Percentiles rank a stretch among this genome's conserved stretches.
Conservation (phyloP, 2,113 vertebrate species). For the Lophura nycthemera region DNA sequence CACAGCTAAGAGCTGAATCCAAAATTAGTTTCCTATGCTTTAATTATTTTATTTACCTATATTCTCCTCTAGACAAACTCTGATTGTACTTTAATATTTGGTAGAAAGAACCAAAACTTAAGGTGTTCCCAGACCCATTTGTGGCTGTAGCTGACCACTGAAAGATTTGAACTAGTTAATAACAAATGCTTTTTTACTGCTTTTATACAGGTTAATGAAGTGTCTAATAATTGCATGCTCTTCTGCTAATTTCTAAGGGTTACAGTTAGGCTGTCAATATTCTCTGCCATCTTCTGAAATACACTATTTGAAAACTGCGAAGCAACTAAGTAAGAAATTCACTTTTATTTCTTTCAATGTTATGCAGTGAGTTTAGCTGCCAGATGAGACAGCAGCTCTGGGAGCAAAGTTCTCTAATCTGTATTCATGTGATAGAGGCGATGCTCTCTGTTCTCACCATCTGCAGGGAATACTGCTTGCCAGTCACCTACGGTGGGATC, state of each 20-base stretch:
- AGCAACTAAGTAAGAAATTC: background rate
- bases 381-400: background rate
- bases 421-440: background rate
- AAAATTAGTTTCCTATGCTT: background rate
- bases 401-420: background rate
- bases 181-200: background rate
- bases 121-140: background rate
- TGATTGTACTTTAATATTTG: background rate
- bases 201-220: background rate
- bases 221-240: background rate
- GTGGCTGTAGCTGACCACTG: background rate
- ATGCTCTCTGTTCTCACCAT: background rate
- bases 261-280: background rate
- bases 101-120: background rate
- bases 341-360: background rate
- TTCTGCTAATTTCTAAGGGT: background rate
- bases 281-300: conserved; percentile 16
- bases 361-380: background rate
- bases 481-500: background rate
- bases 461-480: conserved; percentile 12
- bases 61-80: background rate
- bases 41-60: background rate
- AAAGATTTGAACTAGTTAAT: background rate
- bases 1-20: background rate
- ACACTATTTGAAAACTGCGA: background rate